Evolutionary conservation across 92 coral and sea anemone species (phyloP).

Genomic region (Bergia puertoricense): DNA sequence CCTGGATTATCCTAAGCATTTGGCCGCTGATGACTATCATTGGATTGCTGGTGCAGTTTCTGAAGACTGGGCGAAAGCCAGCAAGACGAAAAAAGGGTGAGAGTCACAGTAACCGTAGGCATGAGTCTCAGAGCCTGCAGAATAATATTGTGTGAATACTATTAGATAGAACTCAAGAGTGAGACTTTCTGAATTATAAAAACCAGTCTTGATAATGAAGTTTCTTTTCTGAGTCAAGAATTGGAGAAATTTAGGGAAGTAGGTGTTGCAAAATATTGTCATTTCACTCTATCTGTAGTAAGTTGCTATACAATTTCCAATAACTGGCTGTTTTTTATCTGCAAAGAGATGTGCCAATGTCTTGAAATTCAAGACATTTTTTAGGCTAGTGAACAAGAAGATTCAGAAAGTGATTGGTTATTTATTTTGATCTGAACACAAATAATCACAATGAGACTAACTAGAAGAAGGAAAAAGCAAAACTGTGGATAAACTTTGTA

Average conservation of each 20-base stretch:
- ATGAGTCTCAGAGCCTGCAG: conserved; percentile 17
- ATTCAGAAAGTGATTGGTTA: too few relatives aligned
- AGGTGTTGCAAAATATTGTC: neutral
- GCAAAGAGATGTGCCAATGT: too few relatives aligned
- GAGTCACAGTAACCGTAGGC: conserved; percentile 56
- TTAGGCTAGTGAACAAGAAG: too few relatives aligned
- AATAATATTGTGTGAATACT: conserved; percentile 31
- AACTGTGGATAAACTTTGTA: too few relatives aligned
- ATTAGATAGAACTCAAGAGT: neutral
- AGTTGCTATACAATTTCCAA: neutral
- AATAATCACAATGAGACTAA: too few relatives aligned
- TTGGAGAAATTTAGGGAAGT: neutral
- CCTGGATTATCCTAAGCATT: conserved; percentile 81
- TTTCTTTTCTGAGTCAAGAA: neutral
- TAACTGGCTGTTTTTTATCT: too few relatives aligned
- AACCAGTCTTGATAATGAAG: neutral
- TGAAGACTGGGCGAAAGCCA: conserved; percentile 82
- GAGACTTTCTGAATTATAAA: neutral
- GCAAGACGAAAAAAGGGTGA: conserved; percentile 88
- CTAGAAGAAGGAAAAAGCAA: too few relatives aligned
- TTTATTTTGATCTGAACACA: too few relatives aligned
- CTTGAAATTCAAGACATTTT: too few relatives aligned
- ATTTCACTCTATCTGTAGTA: neutral
- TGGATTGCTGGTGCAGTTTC: conserved; percentile 93
- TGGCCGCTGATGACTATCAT: conserved; percentile 77